These are phyloP conservation scores for Mionectes macconnelli DNA, from an alignment of 2,113 vertebrate genomes.

Conservation along the genomic window DNA sequence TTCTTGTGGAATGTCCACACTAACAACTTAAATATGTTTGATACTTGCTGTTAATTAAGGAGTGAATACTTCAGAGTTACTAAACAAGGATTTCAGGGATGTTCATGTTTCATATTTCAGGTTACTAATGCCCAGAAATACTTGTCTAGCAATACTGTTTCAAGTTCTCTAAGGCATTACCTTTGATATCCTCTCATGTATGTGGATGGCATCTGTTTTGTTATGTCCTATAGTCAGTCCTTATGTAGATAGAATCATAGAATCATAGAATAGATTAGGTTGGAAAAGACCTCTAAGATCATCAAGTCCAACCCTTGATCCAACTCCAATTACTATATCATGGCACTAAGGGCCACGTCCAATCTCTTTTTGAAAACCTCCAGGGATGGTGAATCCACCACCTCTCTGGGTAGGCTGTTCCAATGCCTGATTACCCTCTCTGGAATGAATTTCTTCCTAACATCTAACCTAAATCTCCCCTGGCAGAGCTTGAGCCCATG, in stretches of 20 bases:
- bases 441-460: too few species aligned
- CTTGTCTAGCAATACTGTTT: background rate
- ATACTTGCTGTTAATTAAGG: background rate
- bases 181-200: background rate
- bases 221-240: background rate
- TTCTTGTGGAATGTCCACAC: background rate
- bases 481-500: too few species aligned
- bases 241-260: background rate
- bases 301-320: too few species aligned
- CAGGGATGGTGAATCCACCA: too few species aligned
- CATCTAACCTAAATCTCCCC: too few species aligned
- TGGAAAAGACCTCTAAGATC: too few species aligned
- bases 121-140: background rate
- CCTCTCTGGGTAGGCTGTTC: too few species aligned
- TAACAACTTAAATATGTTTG: background rate
- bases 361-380: too few species aligned
- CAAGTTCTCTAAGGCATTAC: background rate
- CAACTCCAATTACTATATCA: too few species aligned
- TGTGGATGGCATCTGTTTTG: background rate
- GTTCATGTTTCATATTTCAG: background rate
- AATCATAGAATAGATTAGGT: too few species aligned
- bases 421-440: too few species aligned
- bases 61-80: background rate
- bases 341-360: too few species aligned
- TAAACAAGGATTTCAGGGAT: background rate